These are phyloP conservation scores for Pollenia griseotomentosa DNA, from an alignment of 2,888 invertebrate genomes.

Conservation along the genomic window DNA sequence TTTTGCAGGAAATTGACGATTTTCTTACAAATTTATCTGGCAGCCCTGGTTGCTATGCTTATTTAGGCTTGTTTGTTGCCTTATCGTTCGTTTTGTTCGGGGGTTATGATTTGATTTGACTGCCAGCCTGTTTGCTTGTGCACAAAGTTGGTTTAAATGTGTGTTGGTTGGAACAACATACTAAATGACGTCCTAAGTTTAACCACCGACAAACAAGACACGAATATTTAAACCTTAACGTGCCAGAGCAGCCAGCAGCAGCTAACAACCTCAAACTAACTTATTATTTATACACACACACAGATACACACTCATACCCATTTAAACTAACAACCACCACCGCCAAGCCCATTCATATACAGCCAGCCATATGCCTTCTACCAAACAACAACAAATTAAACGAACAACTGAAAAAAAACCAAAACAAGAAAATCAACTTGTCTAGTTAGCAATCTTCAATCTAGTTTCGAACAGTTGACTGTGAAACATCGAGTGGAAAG, in stretches of 20 bases:
- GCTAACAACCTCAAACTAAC: conserved; percentile 66
- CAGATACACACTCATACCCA: conserved; percentile 20
- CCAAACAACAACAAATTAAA: conserved; percentile 44
- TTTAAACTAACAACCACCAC: conserved; percentile 58
- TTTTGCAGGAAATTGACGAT: too few relatives aligned
- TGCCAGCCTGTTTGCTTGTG: conserved; percentile 68
- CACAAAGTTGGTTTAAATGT: not conserved
- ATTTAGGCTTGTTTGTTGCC: conserved; percentile 65
- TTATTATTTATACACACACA: conserved; percentile 44
- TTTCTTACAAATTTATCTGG: too few relatives aligned
- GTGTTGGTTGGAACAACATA: conserved; percentile 12
- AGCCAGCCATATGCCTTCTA: conserved; percentile 25
- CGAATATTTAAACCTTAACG: conserved; percentile 75
- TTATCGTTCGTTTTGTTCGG: conserved; percentile 71
- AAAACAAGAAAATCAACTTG: conserved; percentile 84
- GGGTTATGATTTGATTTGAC: conserved; percentile 78
- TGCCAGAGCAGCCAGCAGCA: conserved; percentile 67
- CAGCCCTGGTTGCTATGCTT: conserved; percentile 60
- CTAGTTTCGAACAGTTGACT: conserved; percentile 84
- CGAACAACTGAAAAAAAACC: conserved; percentile 67
- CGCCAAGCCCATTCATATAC: conserved; percentile 11
- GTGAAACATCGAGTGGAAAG: conserved; percentile 83
- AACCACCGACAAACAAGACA: conserved; percentile 82
- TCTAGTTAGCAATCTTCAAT: conserved; percentile 84
- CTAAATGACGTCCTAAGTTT: conserved; percentile 75